phyloP scores from a whole-genome alignment of 2,888 invertebrate species.

The Pseudococcus longispinus region DNA sequence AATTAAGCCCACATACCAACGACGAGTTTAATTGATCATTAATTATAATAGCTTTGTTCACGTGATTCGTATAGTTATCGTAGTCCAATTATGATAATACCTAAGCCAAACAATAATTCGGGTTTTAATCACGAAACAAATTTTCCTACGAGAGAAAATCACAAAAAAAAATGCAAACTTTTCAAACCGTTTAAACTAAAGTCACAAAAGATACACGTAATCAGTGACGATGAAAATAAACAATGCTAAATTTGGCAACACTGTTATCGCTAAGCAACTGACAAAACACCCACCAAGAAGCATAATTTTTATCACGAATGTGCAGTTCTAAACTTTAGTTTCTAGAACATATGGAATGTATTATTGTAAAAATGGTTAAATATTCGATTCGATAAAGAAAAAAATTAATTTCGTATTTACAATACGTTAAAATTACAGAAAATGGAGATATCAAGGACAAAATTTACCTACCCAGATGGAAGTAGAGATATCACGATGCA shows the following conservation, averaged over 20 bases:
- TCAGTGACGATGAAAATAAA: neutral
- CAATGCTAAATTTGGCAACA: neutral
- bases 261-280: neutral
- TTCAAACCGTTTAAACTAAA: neutral
- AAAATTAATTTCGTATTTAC: no score
- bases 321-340: neutral
- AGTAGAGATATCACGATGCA: neutral
- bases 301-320: neutral
- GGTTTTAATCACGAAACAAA: neutral
- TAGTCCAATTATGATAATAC: neutral
- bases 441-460: neutral
- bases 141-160: neutral
- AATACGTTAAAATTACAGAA: no score
- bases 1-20: neutral
- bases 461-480: no score
- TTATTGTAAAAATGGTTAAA: neutral
- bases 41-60: neutral
- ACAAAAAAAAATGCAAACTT: neutral
- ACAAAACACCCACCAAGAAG: neutral
- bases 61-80: neutral
- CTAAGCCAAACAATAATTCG: neutral
- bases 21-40: neutral
- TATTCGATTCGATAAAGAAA: no score
- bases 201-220: neutral
- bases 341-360: neutral